These are phyloP conservation scores for Trochalopteron elliotii DNA, from an alignment of 2,113 vertebrate species.

Conservation along the genomic window DNA sequence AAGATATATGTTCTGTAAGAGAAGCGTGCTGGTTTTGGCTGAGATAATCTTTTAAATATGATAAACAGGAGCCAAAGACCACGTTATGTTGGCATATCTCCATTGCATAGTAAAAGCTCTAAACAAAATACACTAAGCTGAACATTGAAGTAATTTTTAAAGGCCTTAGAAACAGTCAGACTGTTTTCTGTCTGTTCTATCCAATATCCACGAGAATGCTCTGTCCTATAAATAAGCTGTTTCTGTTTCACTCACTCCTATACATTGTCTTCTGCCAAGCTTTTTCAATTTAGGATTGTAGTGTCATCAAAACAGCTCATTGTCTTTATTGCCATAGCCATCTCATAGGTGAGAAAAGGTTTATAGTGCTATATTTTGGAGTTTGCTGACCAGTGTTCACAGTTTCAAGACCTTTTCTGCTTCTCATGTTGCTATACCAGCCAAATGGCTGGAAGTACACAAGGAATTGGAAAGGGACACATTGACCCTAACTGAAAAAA, in stretches of 20 bases:
- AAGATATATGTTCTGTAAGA: not conserved
- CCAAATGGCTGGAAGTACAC: no score
- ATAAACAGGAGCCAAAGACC: not conserved
- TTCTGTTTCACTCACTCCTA: not conserved
- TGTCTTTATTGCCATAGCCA: not conserved
- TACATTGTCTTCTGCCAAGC: not conserved
- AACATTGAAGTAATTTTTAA: not conserved
- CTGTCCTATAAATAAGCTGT: not conserved
- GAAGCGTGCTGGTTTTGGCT: not conserved
- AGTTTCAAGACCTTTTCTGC: not conserved
- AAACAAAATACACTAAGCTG: not conserved
- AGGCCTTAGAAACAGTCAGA: not conserved
- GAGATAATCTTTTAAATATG: constrained; percentile 8
- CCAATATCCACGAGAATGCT: not conserved
- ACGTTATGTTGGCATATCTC: not conserved
- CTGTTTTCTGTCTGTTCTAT: not conserved
- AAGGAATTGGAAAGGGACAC: not conserved
- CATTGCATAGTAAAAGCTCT: not conserved
- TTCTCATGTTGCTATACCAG: not conserved
- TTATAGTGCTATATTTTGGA: not conserved
- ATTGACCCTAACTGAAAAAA: not conserved
- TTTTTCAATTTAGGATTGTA: not conserved
- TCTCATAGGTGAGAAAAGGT: not conserved
- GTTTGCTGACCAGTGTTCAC: not conserved
- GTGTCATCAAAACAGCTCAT: not conserved